Evolutionary conservation across 1,140 invertebrate species (phyloP).

Genomic region (Lutraria rhynchaena): DNA sequence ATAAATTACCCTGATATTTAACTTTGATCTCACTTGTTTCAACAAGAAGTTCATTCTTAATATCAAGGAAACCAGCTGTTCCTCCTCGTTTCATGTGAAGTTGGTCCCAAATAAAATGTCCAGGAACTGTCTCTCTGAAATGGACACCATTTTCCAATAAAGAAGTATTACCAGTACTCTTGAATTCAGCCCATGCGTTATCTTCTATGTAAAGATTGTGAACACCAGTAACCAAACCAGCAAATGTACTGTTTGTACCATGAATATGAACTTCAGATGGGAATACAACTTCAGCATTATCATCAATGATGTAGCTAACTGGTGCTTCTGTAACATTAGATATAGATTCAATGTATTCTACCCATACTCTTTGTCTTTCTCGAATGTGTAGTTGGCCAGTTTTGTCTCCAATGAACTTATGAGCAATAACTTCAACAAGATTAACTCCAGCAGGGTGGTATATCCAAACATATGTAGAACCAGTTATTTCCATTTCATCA

Average conservation of each 20-base stretch:
- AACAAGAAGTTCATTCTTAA: conserved; percentile 60
- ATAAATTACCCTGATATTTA: conserved; percentile 70
- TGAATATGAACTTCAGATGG: conserved; percentile 72
- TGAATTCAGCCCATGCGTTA: conserved; percentile 58
- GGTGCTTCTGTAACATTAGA: conserved; percentile 73
- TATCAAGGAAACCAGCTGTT: conserved; percentile 64
- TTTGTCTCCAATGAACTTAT: conserved; percentile 75
- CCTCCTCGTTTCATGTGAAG: conserved; percentile 66
- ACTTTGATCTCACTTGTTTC: conserved; percentile 67
- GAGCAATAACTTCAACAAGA: conserved; percentile 62
- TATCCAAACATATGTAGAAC: conserved; percentile 68
- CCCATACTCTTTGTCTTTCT: conserved; percentile 68
- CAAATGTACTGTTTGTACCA: conserved; percentile 71
- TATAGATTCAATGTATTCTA: conserved; percentile 73
- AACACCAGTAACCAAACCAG: conserved; percentile 70
- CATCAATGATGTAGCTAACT: conserved; percentile 72
- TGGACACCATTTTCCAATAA: conserved; percentile 67
- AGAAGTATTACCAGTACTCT: conserved; percentile 73
- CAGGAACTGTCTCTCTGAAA: conserved; percentile 57
- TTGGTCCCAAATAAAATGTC: conserved; percentile 68
- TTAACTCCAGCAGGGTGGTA: conserved; percentile 63
- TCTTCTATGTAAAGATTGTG: conserved; percentile 68
- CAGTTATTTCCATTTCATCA: conserved; percentile 73
- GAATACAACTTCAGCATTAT: conserved; percentile 70
- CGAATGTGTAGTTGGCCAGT: conserved; percentile 71